Evolutionary conservation across 1,140 invertebrate species (phyloP), one percentile per base, ranked within the genome.

Genomic region (Leptoteleia sp.): DNA sequence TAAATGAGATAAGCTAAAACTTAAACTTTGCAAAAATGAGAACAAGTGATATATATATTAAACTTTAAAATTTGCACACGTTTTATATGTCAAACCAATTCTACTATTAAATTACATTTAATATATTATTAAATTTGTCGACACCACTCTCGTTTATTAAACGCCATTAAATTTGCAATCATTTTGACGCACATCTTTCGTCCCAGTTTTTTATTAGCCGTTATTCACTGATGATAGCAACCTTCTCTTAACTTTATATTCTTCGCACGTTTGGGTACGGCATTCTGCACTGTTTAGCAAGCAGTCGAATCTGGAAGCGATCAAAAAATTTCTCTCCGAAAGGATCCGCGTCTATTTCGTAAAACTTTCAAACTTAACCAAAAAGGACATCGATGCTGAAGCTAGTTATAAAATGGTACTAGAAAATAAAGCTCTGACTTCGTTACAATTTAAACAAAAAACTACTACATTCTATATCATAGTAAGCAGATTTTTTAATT

Each of bases 231-330:
- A 67, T 62, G 40, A 71, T 62, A 67, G 61, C 27, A 57, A 47
- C 61, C 57, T 59, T 57, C 17, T 64, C 29, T 17, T 40, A 50
- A 61, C 16, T 82, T 72, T 6, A 73, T 78, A 80, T 78, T 82
- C 80, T 8, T 52, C 1, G 25, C 75, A 65, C 76, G 81, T 81
- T 47, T 57, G 9, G 31, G 37, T 76, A 75, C 79, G 72, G 64
- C 62, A 80, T 80, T 79, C 73, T 79, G 76, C 72, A 76, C 50
- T 79, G 72, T 72, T 76, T 78, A 70, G 48, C 57, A 65, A 77
- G 22, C 47, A 62, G 37, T 52, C 61, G 54, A 80, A 72, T 71
- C 38, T 71, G 40, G 48, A 62, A 70, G 64, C 64, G 38, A 68
- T 72, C 35, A 52, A 61, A 42, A 76, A 68, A 65, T 64, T 73